These are phyloP conservation scores for Nasalis larvatus DNA, from an alignment of 2,113 vertebrate genomes.

Conservation along the genomic window DNA sequence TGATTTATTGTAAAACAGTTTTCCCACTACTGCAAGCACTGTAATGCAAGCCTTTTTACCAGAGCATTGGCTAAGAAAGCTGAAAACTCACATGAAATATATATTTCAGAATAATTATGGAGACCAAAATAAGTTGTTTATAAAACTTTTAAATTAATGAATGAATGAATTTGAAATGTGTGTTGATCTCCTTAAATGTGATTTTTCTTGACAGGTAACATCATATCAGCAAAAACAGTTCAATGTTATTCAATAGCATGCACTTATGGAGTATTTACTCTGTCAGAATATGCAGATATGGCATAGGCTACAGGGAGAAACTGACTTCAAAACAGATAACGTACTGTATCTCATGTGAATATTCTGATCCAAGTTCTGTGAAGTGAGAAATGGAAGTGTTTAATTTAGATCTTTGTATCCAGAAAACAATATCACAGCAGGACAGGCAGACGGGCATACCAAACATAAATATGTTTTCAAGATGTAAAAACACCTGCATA, in stretches of 20 bases:
- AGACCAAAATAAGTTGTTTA: neutral
- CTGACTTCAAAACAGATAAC: neutral
- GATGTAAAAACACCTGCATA: conserved; percentile 27
- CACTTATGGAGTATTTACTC: neutral
- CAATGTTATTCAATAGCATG: neutral
- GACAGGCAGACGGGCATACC: conserved; percentile 10
- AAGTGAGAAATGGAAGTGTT: neutral
- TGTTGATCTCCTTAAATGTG: neutral
- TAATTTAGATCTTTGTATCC: neutral
- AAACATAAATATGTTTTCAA: conserved; percentile 49
- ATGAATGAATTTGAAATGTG: neutral
- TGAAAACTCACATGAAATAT: neutral
- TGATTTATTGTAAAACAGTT: neutral
- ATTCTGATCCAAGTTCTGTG: neutral
- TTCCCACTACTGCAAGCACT: neutral
- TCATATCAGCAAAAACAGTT: neutral
- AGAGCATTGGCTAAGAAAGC: neutral
- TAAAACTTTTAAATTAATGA: neutral
- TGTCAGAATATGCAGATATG: neutral
- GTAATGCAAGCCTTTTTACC: neutral
- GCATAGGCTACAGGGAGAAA: neutral
- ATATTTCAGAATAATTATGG: neutral
- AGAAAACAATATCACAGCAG: conserved; percentile 16
- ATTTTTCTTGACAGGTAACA: neutral
- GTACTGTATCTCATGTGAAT: neutral